Evolutionary conservation across 2,888 invertebrate genomes (phyloP), one percentile per base, ranked within the genome.

Genomic region (Allacma fusca): DNA sequence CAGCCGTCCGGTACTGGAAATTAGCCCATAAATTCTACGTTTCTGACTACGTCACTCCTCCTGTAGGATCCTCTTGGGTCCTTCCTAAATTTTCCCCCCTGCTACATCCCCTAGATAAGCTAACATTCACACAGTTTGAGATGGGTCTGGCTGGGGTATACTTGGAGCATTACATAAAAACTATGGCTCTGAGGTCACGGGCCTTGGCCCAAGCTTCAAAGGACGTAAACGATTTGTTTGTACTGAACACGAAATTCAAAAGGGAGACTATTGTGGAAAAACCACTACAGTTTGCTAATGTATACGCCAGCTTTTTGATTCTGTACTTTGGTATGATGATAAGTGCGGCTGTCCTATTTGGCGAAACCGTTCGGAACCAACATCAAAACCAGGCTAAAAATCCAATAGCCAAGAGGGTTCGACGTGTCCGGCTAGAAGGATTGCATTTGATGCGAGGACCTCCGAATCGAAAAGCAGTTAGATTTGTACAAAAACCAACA

Each of bases 61-160:
- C 83, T 0, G 82, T 83, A 0, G 83, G 82, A 7, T 83, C 83
- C 1, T 69, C 82, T 13, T 83, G 83, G 83, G 82, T 80, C 16
- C 67, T 83, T n/a, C 79, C 80, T 2, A 83, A 83, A 79, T 69
- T 81, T 77, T 80, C 82, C 40, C 82, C 83, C 21, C 75, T 81
- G 43, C 75, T 81, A 1, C 79, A 81, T 4, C 78, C 68, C 1
- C 67, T 83, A 44, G 76, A 83, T 62, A 78, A 80, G 68, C 72
- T 79, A 1, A 80, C 76, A 23, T 77, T 50, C 13, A 43, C 76
- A n/a, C 81, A 78, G 29, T 83, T 80, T 62, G 83, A 83, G 79
- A 83, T 81, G 82, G 82, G 81, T 5, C 75, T 83, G 26, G 78
- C 82, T 0, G 81, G 80, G 19, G 80, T 81, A 64, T 83, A 82